Base-by-base conservation (phyloP, 2,888 invertebrate species). In the Pyrgus malvae region DNA sequence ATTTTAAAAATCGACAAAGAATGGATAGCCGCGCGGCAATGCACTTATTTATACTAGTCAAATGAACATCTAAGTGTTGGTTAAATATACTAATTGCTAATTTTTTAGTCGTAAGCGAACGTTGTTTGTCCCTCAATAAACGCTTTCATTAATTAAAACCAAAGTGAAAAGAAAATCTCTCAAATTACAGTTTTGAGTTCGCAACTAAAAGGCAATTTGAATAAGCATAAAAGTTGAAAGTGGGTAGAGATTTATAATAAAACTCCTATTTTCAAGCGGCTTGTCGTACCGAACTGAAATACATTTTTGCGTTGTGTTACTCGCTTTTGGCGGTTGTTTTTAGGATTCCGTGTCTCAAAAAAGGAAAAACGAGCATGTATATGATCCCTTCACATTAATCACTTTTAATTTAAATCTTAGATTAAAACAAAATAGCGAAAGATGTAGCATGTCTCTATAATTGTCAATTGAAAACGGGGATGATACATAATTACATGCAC, bases 291-390 rank as follows among this genome's bases (percentile, higher is more conserved):
- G 31, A 49, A 40, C 33, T 46, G 40, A 54, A 46, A 54, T 40
- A 35, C 4, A 54, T 48, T 54, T 54, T 54, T 54, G 46, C 16
- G 40, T 25, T 48, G 55, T 58, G 44, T 23, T 16, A 57, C 65
- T 65, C 60, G 64, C 60, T 60, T 62, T 61, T 48, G 63, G 59
- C 50, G 48, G 60, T 68, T 73, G 70, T 74, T 75, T 76, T 75
- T n/a, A n/a, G n/a, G n/a, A n/a, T n/a, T n/a, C n/a, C n/a, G n/a
- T n/a, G n/a, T n/a, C n/a, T n/a, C n/a, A n/a, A n/a, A n/a, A n/a
- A n/a, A n/a, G n/a, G n/a, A n/a, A n/a, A n/a, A n/a, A n/a, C n/a
- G n/a, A n/a, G n/a, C n/a, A n/a, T n/a, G n/a, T n/a, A n/a, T n/a
- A n/a, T n/a, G n/a, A n/a, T n/a, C n/a, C n/a, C n/a, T n/a, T n/a